A percentile compares a stretch with the other conserved stretches of the same genome.
phyloP scores from a whole-genome alignment of 1,140 invertebrate species.

The Lordiphosa clarofinis region DNA sequence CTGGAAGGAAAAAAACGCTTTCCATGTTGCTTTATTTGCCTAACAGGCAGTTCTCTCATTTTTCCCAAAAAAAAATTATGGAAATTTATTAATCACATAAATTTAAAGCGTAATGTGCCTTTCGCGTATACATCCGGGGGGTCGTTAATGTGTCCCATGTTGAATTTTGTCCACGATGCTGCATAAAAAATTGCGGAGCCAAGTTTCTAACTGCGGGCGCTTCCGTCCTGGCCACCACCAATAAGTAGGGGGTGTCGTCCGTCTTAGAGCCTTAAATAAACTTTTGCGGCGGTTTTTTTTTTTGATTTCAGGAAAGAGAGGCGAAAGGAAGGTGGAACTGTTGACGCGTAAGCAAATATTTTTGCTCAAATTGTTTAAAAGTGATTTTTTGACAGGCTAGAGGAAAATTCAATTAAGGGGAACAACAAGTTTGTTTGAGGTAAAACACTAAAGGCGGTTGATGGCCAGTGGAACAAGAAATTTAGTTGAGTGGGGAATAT shows the following conservation, averaged over 20 bases:
- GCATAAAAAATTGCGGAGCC: conserved; percentile 48
- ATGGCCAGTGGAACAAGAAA: too few relatives aligned
- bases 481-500: too few relatives aligned
- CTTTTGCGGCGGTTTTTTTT: conserved; percentile 57
- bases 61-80: conserved; percentile 46
- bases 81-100: conserved; percentile 78
- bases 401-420: conserved; percentile 26
- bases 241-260: background rate
- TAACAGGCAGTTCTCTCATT: conserved; percentile 24
- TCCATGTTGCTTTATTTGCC: conserved; percentile 41
- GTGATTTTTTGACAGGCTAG: conserved; percentile 44
- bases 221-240: background rate
- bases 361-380: conserved; percentile 66
- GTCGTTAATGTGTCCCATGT: conserved; percentile 68
- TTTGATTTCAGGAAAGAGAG: conserved; percentile 26
- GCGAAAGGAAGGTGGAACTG: conserved; percentile 14
- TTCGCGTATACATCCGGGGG: conserved; percentile 37
- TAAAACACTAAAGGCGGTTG: background rate
- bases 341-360: conserved; percentile 71
- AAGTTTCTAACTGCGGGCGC: too few relatives aligned
- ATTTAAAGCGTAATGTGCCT: conserved; percentile 72
- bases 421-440: background rate
- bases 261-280: conserved; percentile 59
- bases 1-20: conserved; percentile 6
- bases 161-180: conserved; percentile 40